Base-by-base conservation (phyloP, 2,888 invertebrate genomes). In the Papilio elwesi region DNA sequence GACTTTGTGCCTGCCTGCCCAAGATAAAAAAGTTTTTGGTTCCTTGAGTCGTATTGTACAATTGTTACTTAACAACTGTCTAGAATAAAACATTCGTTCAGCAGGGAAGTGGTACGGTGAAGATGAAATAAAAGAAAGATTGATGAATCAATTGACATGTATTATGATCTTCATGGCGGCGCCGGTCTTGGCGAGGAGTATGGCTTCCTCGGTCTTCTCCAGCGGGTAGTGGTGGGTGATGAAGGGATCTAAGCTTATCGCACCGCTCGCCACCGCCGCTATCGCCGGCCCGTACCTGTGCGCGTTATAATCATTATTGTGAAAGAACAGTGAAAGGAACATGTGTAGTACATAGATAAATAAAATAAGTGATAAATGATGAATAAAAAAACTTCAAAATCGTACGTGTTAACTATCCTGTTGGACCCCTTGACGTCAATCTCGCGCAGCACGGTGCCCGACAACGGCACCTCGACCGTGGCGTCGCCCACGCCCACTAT, bases 371-470 rank as follows among this genome's bases (percentile, higher is more conserved):
- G 26, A 26, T 26, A 26, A 26, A 26, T 26, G 26, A 26, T 26
- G 4, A 26, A 26, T 26, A 26, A 26, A 13, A 7, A 6, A 6
- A 78, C n/a, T n/a, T n/a, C n/a, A n/a, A n/a, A n/a, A n/a, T n/a
- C 86, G 83, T 87, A 97, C 97, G 97, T 97, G 89, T 98, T 98
- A 68, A 95, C 96, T 83, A 99, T 98, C 85, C 99, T 95, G 87
- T 97, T 98, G 2, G 98, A 96, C 64, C 99, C 99, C 71, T 96
- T 95, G 68, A 99, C 96, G 87, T 99, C 98, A 5, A 99, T 96
- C 91, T 99, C 99, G 15, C 97, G 94, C 1, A 96, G 91, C 66
- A 97, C 89, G 0, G 98, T 97, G 82, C 95, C 95, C 0, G 97
- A 94, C 51, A 99, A 91, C 0, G 99, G 98, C 70, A 99, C 83